A percentile compares a stretch with the other conserved stretches of the same genome.
phyloP scores from a whole-genome alignment of 2,113 vertebrate species.

The Mohoua ochrocephala region DNA sequence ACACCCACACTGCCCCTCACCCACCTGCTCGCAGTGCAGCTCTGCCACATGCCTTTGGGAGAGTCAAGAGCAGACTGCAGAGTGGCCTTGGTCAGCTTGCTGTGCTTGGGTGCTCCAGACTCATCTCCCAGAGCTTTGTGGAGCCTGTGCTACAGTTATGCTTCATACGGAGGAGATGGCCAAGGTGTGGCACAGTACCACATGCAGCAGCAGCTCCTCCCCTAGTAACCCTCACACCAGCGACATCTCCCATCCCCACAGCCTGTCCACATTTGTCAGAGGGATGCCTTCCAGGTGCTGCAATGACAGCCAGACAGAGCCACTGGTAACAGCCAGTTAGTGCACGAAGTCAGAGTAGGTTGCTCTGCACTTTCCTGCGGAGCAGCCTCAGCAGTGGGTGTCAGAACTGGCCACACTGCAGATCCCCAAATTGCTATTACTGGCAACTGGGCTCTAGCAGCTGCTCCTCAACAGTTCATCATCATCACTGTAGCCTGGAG shows the following conservation, averaged over 20 bases:
- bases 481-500: not conserved
- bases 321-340: not conserved
- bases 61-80: not conserved
- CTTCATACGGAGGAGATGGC: not conserved
- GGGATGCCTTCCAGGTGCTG: not conserved
- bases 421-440: not conserved
- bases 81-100: not conserved
- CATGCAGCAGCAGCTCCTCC: not conserved
- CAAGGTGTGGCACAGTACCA: not conserved
- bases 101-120: not conserved
- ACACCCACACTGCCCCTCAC: rapidly evolving
- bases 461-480: not conserved
- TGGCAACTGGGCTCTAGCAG: not conserved
- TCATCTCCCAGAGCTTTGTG: not conserved
- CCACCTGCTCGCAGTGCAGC: rapidly evolving
- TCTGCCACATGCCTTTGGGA: not conserved
- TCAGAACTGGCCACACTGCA: not conserved
- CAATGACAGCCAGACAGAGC: not conserved
- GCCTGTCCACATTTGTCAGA: not conserved
- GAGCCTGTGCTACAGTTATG: not conserved
- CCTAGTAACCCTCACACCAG: not conserved
- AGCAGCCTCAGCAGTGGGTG: not conserved
- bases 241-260: not conserved
- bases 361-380: not conserved
- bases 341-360: not conserved